Evolutionary conservation across 2,888 invertebrate species (phyloP).

Genomic region (Drosophila tanythrix): DNA sequence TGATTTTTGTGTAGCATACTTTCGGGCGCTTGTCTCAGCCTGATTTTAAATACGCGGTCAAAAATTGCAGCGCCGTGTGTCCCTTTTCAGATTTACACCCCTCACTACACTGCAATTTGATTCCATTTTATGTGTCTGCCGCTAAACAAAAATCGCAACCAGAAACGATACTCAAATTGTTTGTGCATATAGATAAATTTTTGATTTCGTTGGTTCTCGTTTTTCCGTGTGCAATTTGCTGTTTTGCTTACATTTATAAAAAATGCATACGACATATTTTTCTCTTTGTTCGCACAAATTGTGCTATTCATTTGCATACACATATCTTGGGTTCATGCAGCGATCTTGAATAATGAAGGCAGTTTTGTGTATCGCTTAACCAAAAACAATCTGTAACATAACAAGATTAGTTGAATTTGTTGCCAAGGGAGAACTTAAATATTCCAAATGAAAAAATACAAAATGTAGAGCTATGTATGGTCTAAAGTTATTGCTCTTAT

Average conservation of each 20-base stretch:
- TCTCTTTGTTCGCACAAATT: neutral
- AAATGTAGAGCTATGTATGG: neutral
- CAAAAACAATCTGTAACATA: neutral
- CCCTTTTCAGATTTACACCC: neutral
- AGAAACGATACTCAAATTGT: constrained; percentile 46
- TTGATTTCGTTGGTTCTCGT: neutral
- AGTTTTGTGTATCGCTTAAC: neutral
- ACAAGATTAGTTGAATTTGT: neutral
- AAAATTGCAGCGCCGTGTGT: constrained; percentile 13
- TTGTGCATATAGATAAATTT: constrained; percentile 13
- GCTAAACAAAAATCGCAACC: constrained; percentile 51
- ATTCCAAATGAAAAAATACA: neutral
- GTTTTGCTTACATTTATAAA: constrained; percentile 9
- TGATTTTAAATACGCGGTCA: constrained; percentile 32
- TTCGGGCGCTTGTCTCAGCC: constrained; percentile 42
- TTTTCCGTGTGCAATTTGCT: constrained; percentile 8
- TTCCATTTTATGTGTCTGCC: constrained; percentile 12
- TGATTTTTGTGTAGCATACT: constrained; percentile 73
- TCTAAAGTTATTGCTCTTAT: neutral
- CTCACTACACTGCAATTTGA: neutral
- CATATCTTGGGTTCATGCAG: neutral
- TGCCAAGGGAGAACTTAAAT: neutral
- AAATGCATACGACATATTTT: constrained; percentile 14
- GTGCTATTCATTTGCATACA: constrained; percentile 3
- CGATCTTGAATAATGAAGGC: neutral